phyloP scores from a whole-genome alignment of 2,888 invertebrate species.

The Aleiodes alternator region DNA sequence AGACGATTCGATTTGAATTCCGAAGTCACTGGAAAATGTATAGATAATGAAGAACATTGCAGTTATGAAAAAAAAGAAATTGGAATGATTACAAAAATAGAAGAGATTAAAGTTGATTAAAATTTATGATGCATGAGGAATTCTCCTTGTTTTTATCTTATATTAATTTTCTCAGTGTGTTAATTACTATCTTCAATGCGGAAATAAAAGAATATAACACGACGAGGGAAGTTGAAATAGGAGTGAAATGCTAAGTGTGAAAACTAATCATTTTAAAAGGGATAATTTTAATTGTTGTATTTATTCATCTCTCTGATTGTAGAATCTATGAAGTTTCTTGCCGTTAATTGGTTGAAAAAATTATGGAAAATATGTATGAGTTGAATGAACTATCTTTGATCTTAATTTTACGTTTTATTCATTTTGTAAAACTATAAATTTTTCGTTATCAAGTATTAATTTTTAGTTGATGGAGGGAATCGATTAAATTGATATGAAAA shows the following conservation, averaged over 20 bases:
- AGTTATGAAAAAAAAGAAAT: background rate
- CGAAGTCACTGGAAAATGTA: too few relatives aligned
- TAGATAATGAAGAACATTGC: too few relatives aligned
- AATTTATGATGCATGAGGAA: constrained; percentile 15
- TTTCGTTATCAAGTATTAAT: too few relatives aligned
- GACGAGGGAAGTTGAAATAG: background rate
- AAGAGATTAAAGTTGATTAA: constrained; percentile 17
- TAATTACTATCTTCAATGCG: background rate
- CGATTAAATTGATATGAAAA: too few relatives aligned
- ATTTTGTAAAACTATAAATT: too few relatives aligned
- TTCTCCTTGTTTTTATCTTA: background rate
- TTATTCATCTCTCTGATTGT: constrained; percentile 14
- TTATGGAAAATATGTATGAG: background rate
- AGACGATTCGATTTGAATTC: too few relatives aligned
- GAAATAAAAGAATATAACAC: background rate
- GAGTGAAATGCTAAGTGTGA: constrained; percentile 7
- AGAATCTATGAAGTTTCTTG: background rate
- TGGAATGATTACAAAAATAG: background rate
- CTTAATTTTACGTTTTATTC: background rate
- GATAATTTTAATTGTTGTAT: constrained; percentile 4
- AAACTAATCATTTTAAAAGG: constrained; percentile 1
- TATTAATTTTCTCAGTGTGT: background rate
- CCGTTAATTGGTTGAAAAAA: background rate
- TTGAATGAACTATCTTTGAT: background rate
- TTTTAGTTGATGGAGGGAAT: too few relatives aligned